phyloP scores from a whole-genome alignment of 2,113 vertebrate species.

The Petrocephalus zakoni region DNA sequence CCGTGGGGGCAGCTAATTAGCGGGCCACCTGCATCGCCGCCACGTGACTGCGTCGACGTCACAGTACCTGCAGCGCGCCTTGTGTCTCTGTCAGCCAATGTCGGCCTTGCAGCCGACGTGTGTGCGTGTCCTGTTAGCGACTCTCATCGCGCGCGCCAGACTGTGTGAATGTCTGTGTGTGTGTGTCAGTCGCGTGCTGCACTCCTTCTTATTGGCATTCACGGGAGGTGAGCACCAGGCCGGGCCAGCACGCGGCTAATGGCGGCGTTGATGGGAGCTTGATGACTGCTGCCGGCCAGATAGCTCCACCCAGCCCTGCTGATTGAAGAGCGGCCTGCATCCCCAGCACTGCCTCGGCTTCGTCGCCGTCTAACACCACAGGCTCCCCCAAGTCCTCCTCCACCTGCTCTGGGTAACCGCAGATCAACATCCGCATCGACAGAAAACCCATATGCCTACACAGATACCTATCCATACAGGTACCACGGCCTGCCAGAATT shows the following conservation, averaged over 20 bases:
- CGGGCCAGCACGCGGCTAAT: slow-evolving; percentile 63
- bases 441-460: background rate
- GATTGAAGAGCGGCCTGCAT: background rate
- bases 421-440: background rate
- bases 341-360: background rate
- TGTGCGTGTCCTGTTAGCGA: background rate
- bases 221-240: slow-evolving; percentile 57
- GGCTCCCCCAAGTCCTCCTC: background rate
- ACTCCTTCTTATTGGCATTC: slow-evolving; percentile 61
- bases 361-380: background rate
- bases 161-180: background rate
- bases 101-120: background rate
- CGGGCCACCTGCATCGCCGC: background rate
- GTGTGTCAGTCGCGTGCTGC: slow-evolving; percentile 18
- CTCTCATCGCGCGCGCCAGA: background rate
- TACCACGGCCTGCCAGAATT: background rate
- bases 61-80: background rate
- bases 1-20: background rate
- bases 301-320: background rate
- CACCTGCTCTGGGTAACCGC: background rate
- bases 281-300: slow-evolving; percentile 53
- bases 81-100: background rate
- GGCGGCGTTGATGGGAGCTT: slow-evolving; percentile 66
- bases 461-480: background rate
- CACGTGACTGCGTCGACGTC: background rate